Conservation (phyloP, 2,888 invertebrate genomes). For the Acanthosoma haemorrhoidale region DNA sequence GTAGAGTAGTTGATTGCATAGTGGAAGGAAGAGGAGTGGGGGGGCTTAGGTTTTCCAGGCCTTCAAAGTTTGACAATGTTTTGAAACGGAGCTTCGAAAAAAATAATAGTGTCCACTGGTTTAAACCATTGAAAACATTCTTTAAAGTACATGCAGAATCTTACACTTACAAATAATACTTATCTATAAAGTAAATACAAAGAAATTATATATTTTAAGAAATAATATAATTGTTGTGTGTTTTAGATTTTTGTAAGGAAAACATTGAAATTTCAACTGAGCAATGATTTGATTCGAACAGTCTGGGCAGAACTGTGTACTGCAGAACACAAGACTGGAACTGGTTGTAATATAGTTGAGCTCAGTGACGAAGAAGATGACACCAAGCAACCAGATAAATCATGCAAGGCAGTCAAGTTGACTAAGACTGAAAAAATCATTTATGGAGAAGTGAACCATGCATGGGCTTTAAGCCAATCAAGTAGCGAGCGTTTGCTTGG, state of each 20-base stretch:
- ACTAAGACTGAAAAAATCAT: background rate
- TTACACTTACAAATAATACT: too few relatives aligned
- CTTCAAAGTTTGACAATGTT: too few relatives aligned
- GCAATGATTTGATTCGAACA: background rate
- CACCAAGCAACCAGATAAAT: background rate
- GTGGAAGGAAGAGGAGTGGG: too few relatives aligned
- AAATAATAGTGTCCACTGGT: too few relatives aligned
- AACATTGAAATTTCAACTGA: background rate
- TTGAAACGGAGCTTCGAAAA: too few relatives aligned
- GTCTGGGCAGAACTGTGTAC: background rate
- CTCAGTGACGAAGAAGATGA: background rate
- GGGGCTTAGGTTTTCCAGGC: too few relatives aligned
- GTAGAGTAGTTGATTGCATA: too few relatives aligned
- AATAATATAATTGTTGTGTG: background rate
- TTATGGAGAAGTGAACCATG: background rate
- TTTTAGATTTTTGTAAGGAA: constrained; percentile 4
- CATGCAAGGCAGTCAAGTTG: background rate
- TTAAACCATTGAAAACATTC: too few relatives aligned
- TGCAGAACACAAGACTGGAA: background rate
- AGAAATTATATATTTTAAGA: background rate
- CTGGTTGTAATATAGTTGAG: background rate
- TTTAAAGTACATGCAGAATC: too few relatives aligned
- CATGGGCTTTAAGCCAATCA: background rate
- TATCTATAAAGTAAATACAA: too few relatives aligned
- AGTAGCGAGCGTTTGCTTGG: background rate